A percentile compares a stretch with the other conserved stretches of the same genome.
These are phyloP conservation scores for Globodera rostochiensis DNA, from an alignment of 1,140 invertebrate species.

Conservation along the genomic window DNA sequence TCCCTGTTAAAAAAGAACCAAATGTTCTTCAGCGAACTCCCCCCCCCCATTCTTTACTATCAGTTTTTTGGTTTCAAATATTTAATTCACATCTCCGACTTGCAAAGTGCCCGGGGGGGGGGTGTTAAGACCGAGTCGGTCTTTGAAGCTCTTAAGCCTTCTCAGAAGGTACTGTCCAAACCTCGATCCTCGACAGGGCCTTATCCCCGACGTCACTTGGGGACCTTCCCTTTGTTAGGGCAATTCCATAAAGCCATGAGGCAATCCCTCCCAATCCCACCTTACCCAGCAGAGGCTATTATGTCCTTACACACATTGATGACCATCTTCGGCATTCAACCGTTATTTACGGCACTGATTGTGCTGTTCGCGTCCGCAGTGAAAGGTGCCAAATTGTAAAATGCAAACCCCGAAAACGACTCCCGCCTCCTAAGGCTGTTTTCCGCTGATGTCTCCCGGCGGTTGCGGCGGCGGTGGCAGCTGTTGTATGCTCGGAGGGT, in stretches of 20 bases:
- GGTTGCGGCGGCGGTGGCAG: not conserved
- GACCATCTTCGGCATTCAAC: not conserved
- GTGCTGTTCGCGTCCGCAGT: not conserved
- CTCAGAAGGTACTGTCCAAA: too few species aligned
- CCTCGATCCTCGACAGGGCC: too few species aligned
- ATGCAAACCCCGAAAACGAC: not conserved
- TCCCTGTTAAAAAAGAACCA: not conserved
- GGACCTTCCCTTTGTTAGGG: too few species aligned
- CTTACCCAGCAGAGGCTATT: not conserved
- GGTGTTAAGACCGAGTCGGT: too few species aligned
- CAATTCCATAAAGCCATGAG: too few species aligned
- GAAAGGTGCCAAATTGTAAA: not conserved
- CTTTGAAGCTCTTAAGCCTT: too few species aligned
- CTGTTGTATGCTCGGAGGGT: not conserved
- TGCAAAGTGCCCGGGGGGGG: too few species aligned
- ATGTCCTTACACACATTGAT: not conserved
- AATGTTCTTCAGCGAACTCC: not conserved
- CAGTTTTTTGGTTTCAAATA: not conserved
- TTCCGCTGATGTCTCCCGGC: constrained; percentile 1
- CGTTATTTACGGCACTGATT: not conserved
- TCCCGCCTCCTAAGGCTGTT: not conserved
- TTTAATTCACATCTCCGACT: not conserved
- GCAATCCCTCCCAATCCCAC: too few species aligned
- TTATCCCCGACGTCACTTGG: too few species aligned
- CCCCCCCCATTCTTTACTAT: not conserved